Conservation (phyloP, 2,797 vertebrate species). For the Sebastes iracundus region DNA sequence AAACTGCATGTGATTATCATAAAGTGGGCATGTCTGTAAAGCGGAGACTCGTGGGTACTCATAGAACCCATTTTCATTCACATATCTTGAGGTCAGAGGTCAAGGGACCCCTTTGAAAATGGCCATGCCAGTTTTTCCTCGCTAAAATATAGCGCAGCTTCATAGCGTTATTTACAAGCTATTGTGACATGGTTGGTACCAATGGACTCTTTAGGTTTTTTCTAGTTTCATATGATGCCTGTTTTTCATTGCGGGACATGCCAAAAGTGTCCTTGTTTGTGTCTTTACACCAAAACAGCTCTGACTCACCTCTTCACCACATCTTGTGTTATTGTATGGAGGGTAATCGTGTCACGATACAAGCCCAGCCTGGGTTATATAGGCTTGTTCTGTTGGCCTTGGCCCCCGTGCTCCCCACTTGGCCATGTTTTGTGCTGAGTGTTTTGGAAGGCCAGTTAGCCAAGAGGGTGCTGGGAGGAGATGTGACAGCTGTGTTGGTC, state of each 20-base stretch:
- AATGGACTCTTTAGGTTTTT: no score
- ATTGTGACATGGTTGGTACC: no score
- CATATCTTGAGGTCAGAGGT: no score
- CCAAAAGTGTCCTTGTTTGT: slow-evolving; percentile 9
- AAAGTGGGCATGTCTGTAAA: no score
- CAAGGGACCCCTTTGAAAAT: no score
- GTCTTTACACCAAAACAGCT: slow-evolving; percentile 3
- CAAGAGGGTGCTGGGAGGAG: slow-evolving; percentile 71
- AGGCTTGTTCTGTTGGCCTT: slow-evolving; percentile 62
- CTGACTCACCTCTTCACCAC: slow-evolving; percentile 13
- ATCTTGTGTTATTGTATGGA: slow-evolving; percentile 20
- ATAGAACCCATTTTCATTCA: no score
- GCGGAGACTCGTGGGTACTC: accelerated
- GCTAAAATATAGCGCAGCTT: no score
- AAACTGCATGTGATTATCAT: no score
- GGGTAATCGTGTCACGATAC: slow-evolving; percentile 34
- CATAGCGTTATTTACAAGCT: no score
- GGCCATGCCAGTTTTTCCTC: no score
- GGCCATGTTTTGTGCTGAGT: slow-evolving; percentile 65
- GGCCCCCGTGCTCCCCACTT: slow-evolving; percentile 58
- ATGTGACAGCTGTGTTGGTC: slow-evolving; percentile 84
- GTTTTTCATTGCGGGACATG: slow-evolving; percentile 13
- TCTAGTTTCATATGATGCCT: not conserved
- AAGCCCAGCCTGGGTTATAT: slow-evolving; percentile 27
- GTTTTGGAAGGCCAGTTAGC: slow-evolving; percentile 75